Base-by-base conservation (phyloP, 2,797 vertebrate species). In the Aselliscus stoliczkanus region DNA sequence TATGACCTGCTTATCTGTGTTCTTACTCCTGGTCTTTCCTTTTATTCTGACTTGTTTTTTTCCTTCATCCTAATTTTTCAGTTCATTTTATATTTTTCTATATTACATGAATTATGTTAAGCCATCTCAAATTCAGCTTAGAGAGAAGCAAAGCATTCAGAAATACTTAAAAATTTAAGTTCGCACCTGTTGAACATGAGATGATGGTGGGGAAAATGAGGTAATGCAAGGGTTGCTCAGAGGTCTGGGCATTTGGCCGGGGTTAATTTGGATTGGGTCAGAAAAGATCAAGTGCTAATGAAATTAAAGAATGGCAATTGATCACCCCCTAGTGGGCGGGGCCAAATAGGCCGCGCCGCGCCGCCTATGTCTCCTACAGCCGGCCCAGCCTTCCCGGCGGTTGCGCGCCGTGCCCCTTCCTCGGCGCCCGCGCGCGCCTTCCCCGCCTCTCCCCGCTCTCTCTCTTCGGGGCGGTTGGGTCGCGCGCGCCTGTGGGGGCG, bases 401-500 rank as follows among this genome's bases (percentile, higher is more conserved):
- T 95, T 77, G 21, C 54, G 97, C 90, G 73, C 60, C 4, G 52
- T 31, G 20, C 86, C 56, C 20, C n/a, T 39, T 50, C 77, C 73
- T 67, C 72, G 64, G 72, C 69, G 91, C 86, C 70, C 42, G 96
- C 94, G 92, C 96, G 95, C 96, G 97, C 96, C 87, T 92, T 96
- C 86, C 93, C 44, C 54, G 93, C 95, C 89, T 89, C 18, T 50
- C 54, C 25, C 1, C 62, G 84, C 34, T 81, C 93, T 54, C 93
- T 95, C 81, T 29, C 87, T 56, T 92, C 67, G 29, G 96, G 97
- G 96, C 96, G 69, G 96, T 97, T 96, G 96, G 97, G 95, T 95
- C 93, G 94, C 95, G 94, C 95, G 86, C 88, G 93, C 95, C 86
- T 94, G 95, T 92, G 73, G 95, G 95, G 97, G 97, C 96, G 96